These are phyloP conservation scores for Salvelinus namaycush DNA, from an alignment of 2,113 vertebrate species.

Conservation along the genomic window DNA sequence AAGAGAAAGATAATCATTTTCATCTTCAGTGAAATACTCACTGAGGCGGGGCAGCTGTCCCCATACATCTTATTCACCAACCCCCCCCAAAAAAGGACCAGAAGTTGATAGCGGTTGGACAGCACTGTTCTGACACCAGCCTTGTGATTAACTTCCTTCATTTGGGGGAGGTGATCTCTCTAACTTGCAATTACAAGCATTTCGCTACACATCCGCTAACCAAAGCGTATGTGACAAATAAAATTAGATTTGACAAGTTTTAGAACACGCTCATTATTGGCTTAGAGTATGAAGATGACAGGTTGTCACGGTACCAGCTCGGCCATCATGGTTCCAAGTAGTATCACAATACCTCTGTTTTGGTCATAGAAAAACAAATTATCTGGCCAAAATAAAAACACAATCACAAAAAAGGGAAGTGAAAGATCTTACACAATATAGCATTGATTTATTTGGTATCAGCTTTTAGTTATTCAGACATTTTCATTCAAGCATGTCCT, in stretches of 20 bases:
- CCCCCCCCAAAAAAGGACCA: not conserved
- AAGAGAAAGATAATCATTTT: conserved; percentile 41
- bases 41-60: not conserved
- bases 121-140: not conserved
- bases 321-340: not conserved
- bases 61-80: not conserved
- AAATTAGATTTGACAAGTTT: no score
- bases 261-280: not conserved
- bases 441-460: conserved; percentile 70
- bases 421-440: conserved; percentile 48
- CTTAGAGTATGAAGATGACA: not conserved
- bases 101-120: not conserved
- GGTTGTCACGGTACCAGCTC: no score
- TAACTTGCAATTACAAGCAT: no score
- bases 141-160: not conserved
- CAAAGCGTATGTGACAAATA: no score
- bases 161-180: no score
- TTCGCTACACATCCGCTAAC: no score
- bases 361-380: no score
- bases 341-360: not conserved
- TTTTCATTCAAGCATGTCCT: conserved; percentile 32
- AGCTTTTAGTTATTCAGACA: conserved; percentile 60
- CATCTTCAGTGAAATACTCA: conserved; percentile 48
- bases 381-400: not conserved
- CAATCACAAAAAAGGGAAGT: not conserved